phyloP scores from a whole-genome alignment of 1,140 invertebrate species.

The Megalonaias nervosa region DNA sequence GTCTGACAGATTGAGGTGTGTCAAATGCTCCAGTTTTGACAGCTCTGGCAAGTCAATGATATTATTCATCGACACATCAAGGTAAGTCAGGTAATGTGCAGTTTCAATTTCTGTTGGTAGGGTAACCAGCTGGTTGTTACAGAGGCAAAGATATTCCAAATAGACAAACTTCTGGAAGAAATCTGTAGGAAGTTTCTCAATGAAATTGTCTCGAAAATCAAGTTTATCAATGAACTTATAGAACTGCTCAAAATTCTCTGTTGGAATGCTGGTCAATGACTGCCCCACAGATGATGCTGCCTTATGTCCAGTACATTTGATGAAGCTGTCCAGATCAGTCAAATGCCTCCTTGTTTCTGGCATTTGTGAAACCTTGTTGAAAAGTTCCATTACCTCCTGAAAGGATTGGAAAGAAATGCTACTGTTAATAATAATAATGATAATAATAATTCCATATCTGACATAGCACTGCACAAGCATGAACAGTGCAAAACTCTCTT shows the following conservation, averaged over 20 bases:
- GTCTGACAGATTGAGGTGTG: constrained; percentile 43
- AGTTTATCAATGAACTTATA: constrained; percentile 40
- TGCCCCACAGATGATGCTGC: constrained; percentile 3
- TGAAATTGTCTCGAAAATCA: constrained; percentile 44
- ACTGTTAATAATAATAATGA: too few relatives aligned
- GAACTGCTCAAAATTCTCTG: constrained; percentile 20
- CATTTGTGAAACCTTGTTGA: too few relatives aligned
- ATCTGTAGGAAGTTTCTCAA: constrained; percentile 34
- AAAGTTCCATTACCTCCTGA: too few relatives aligned
- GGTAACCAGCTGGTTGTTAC: constrained; percentile 28
- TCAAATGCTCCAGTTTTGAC: constrained; percentile 23
- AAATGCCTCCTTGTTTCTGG: too few relatives aligned
- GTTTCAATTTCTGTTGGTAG: constrained; percentile 32
- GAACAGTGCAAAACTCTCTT: too few relatives aligned
- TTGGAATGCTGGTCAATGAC: constrained; percentile 10
- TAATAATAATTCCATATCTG: too few relatives aligned
- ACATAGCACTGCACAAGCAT: too few relatives aligned
- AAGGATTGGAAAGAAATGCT: too few relatives aligned
- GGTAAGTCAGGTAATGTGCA: constrained; percentile 6
- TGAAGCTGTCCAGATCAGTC: not conserved
- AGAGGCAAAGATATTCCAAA: constrained; percentile 37
- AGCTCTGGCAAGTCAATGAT: constrained; percentile 36
- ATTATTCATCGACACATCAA: constrained; percentile 41
- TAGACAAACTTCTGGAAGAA: constrained; percentile 38
- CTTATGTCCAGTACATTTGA: constrained; percentile 26